Evolutionary conservation across 2,113 vertebrate species (phyloP).

Genomic region (Sceloporus undulatus): DNA sequence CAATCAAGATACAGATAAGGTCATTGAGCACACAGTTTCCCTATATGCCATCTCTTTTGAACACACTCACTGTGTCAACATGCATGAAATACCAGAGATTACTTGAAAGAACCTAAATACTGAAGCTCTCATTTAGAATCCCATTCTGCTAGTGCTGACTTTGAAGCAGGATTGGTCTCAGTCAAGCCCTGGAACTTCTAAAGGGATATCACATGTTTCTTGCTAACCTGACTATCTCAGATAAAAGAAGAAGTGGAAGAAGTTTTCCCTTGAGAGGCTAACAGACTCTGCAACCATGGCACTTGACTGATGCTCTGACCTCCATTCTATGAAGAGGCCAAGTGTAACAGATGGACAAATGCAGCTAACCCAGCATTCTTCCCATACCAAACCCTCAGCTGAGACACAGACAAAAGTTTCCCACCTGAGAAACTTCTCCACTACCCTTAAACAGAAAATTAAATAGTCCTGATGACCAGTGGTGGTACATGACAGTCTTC

Average conservation of each 20-base stretch:
- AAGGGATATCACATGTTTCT: not conserved
- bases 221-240: not conserved
- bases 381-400: not conserved
- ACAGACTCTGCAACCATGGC: not conserved
- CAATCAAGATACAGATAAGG: conserved; percentile 22
- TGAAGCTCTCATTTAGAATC: conserved; percentile 1
- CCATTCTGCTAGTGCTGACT: not conserved
- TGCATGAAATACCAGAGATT: not conserved
- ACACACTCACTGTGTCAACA: conserved; percentile 1
- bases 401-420: not conserved
- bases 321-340: not conserved
- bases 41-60: not conserved
- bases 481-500: not conserved
- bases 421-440: not conserved
- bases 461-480: not conserved
- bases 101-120: not conserved
- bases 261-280: not conserved
- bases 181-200: not conserved
- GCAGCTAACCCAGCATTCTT: not conserved
- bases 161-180: not conserved
- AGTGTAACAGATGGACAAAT: not conserved
- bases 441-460: not conserved
- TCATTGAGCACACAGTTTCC: conserved; percentile 6
- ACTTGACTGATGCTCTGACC: not conserved
- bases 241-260: not conserved